Base-by-base conservation (phyloP, 2,797 vertebrate genomes). In the Oreochromis grahami region DNA sequence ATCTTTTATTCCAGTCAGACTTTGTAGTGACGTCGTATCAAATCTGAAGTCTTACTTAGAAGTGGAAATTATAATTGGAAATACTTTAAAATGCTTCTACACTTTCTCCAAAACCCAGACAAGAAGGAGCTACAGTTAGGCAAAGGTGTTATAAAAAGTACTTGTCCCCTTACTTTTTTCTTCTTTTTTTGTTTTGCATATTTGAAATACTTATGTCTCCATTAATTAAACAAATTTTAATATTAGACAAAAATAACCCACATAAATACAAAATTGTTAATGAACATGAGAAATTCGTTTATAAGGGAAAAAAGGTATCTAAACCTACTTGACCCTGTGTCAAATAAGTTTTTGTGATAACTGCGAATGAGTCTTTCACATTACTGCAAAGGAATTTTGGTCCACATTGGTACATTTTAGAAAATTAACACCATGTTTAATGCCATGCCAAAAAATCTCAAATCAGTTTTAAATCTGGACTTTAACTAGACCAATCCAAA, bases 1-100 rank as follows among this genome's bases (percentile, higher is more conserved):
- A 32, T 52, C 60, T 81, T 68, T 70, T 70, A 78, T 76, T 83
- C 78, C 83, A 65, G 10, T 81, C 36, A 58, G 38, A 19, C 52
- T n/a, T 72, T 19, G 9, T 19, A 2, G 38, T 45, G 43, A 29
- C 4, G 15, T 8, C 2, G 10, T 11, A 29, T 48, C 15, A 29
- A 5, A 48, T 32, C 68, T 72, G 24, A 72, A 10, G 0, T 45
- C 10, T 74, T 32, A 12, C 26, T 74, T 74, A 17, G 29, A 48
- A 45, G 41, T 29, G 68, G 26, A 72, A 72, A 48, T 19, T 50
- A 81, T 7, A 11, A 45, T 41, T 63, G 8, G 34, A 34, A 79
- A 43, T 48, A 21, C 51, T 77, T 34, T 78, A 70, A 29, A 17
- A 24, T 32, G 24, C 24, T 48, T 48, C 41, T 29, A 45, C 65